Base-by-base conservation (phyloP, 2,797 vertebrate species). In the Amniataba percoides region DNA sequence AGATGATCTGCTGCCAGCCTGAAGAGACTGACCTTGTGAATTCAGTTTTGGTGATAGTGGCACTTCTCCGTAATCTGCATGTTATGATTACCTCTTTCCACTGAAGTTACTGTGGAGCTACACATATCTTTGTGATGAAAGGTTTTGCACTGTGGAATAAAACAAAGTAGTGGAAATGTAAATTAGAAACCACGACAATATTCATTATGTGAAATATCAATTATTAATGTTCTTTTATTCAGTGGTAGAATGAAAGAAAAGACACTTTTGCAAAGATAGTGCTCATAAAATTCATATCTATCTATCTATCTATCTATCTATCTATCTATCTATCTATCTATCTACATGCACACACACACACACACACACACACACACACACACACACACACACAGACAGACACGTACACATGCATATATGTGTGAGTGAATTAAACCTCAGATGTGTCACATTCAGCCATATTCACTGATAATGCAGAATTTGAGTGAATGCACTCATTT, bases 401-500 rank as follows among this genome's bases (percentile, higher is more conserved):
- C n/a, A n/a, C n/a, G n/a, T n/a, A n/a, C n/a, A n/a, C n/a, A n/a
- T n/a, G n/a, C n/a, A n/a, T n/a, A n/a, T n/a, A n/a, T n/a, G n/a
- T n/a, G 27, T 27, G 27, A 27, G 27, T 4, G 3, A 51, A 57
- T 48, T 40, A 52, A 49, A 45, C 2, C n/a, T 36, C 51, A 64
- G 12, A 67, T 43, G 4, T 31, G n/a, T 45, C 19, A 11, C 62
- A 45, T 19, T 57, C 9, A 53, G 19, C 2, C 3, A 7, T 27
- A 60, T 59, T 48, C 18, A 70, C 77, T 14, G 43, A 18, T 34
- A 34, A 27, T 60, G 16, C 4, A 7, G 8, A 27, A 69, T 61
- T 55, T 70, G 21, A 73, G 43, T 59, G 15, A 80, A 7, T 7
- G 13, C 51, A 66, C 36, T 65, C 56, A 39, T 57, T 69, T 9